These are phyloP conservation scores for Montipora efflorescens DNA, from an alignment of 64 coral and sea anemone genomes.

Conservation along the genomic window DNA sequence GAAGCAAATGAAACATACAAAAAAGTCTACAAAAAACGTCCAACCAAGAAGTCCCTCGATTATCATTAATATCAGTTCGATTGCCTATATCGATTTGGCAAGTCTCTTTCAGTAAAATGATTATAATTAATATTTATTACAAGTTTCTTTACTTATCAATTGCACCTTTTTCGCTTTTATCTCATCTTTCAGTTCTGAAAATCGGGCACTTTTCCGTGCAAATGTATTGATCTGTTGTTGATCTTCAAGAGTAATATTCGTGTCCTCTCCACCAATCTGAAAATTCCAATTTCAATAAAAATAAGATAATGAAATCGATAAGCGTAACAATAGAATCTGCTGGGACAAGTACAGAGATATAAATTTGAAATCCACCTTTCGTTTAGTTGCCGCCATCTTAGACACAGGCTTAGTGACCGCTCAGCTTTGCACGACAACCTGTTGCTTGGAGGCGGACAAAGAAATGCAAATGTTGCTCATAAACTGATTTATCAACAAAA, in stretches of 20 bases:
- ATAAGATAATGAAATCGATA: neutral
- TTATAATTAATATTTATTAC: no score
- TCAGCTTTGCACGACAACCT: neutral
- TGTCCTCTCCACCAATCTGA: conserved; percentile 82
- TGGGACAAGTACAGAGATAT: neutral
- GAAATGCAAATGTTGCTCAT: neutral
- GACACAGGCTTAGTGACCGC: neutral
- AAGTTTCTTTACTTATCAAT: neutral
- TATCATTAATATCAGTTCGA: no score
- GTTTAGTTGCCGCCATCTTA: conserved; percentile 63
- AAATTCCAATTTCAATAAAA: neutral
- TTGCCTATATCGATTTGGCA: no score
- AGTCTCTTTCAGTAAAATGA: no score
- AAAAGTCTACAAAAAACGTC: no score
- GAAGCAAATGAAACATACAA: no score
- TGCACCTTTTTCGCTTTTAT: conserved; percentile 91
- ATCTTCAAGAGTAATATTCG: conserved; percentile 94
- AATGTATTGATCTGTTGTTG: conserved; percentile 98
- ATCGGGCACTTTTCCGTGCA: conserved; percentile 85
- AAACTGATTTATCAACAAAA: neutral
- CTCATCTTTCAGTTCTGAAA: conserved; percentile 91
- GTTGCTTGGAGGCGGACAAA: conserved; percentile 29
- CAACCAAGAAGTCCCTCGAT: no score
- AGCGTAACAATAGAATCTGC: no score
- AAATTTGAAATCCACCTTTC: conserved; percentile 12